Percentiles rank a stretch among this genome's conserved stretches.
Conservation (phyloP, 2,888 invertebrate species). For the Steinernema carpocapsae region DNA sequence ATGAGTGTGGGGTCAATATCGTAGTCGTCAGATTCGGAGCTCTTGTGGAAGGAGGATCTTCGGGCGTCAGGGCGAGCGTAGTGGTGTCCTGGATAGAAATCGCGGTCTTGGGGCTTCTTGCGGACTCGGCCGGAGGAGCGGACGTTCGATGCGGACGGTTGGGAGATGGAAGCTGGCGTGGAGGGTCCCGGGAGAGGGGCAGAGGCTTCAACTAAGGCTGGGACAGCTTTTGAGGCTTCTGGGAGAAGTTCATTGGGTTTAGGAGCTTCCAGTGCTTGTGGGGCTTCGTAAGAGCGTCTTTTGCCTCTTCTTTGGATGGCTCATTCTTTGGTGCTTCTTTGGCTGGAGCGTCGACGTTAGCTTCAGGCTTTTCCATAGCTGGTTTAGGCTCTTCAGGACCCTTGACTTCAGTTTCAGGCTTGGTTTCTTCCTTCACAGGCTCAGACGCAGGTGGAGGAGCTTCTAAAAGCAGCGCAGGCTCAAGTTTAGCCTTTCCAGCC, state of each 20-base stretch:
- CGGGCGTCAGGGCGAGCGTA: not conserved
- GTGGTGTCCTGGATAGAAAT: slow-evolving; percentile 14
- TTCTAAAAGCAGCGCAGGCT: not conserved
- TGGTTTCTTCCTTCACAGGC: not conserved
- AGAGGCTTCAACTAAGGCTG: not conserved
- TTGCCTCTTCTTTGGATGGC: not conserved
- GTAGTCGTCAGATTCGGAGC: slow-evolving; percentile 21
- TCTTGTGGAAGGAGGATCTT: not conserved
- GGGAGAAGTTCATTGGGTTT: not conserved
- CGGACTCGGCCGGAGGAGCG: slow-evolving; percentile 6
- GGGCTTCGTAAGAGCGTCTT: not conserved
- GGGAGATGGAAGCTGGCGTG: not conserved
- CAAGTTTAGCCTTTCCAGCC: not conserved
- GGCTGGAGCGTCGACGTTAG: not conserved
- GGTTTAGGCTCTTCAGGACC: not conserved
- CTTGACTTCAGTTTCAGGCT: not conserved
- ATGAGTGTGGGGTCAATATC: slow-evolving; percentile 17
- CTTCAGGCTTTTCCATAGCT: not conserved
- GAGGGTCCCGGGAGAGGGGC: not conserved
- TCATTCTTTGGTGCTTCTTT: not conserved
- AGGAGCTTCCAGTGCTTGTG: not conserved
- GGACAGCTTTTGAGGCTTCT: not conserved
- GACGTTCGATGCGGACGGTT: not conserved
- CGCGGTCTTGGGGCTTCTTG: slow-evolving; percentile 23
- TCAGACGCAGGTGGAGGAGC: not conserved